These are phyloP conservation scores for Thecocarcelia acutangulata DNA, from an alignment of 2,888 invertebrate species.

Conservation along the genomic window DNA sequence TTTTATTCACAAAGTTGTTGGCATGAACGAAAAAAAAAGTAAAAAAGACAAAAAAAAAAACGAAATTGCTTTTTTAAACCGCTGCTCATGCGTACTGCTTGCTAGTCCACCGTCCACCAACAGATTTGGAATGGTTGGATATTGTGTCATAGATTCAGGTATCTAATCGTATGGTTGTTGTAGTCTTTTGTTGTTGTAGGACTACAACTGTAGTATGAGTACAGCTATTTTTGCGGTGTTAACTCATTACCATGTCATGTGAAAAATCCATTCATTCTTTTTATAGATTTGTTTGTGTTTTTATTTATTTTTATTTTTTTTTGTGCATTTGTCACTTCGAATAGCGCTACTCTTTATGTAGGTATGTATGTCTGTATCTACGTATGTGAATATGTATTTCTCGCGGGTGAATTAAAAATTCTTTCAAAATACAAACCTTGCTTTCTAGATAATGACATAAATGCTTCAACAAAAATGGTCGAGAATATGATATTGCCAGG, in stretches of 20 bases:
- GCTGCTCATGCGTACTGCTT: conserved; percentile 57
- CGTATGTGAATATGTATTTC: not conserved
- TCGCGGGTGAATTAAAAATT: conserved; percentile 21
- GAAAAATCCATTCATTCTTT: conserved; percentile 65
- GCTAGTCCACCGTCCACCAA: conserved; percentile 24
- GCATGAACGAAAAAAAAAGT: not conserved
- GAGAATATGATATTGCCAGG: too few relatives aligned
- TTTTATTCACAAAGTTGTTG: conserved; percentile 37
- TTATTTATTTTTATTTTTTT: not conserved
- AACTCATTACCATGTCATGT: conserved; percentile 67
- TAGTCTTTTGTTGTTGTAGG: not conserved
- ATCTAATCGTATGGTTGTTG: not conserved
- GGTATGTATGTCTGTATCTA: too few relatives aligned
- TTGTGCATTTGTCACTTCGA: conserved; percentile 12
- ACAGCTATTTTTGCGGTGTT: conserved; percentile 65
- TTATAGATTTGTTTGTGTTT: conserved; percentile 39
- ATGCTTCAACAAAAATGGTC: too few relatives aligned
- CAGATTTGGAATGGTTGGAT: conserved; percentile 7
- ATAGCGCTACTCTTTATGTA: conserved; percentile 25
- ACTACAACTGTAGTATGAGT: conserved; percentile 48
- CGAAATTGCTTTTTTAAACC: conserved; percentile 35
- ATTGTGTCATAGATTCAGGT: conserved; percentile 47
- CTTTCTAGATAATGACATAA: too few relatives aligned
- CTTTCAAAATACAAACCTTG: not conserved
- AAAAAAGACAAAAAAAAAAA: conserved; percentile 9